Evolutionary conservation across 2,113 vertebrate species (phyloP), one percentile per base, ranked within the genome.

Genomic region (Colinus virginianus): DNA sequence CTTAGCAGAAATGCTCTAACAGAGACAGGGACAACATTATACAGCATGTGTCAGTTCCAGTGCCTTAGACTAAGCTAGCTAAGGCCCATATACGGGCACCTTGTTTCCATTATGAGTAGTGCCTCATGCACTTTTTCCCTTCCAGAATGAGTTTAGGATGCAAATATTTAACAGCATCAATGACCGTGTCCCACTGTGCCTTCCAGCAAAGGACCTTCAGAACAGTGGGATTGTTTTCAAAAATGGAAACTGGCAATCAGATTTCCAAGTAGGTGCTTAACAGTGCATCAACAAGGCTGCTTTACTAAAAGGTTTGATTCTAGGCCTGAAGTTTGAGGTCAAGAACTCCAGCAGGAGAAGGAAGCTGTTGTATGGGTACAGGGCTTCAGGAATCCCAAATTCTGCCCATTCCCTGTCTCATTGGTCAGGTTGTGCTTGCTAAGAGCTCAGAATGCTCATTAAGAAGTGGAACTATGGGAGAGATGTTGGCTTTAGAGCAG

Each of bases 361-460:
- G 59, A 68, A 91, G 82, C 22, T 42, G 49, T 0, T 0, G 43
- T 72, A 69, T 85, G 79, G 83, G 90, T 70, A 76, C 70, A 66
- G 46, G n/a, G 53, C 45, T 63, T 22, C 84, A 70, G 55, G 36
- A 85, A 62, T 12, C 1, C 8, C 34, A 48, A 87, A 81, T 84
- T 85, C 92, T 94, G 79, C 71, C 71, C 56, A 34, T 88, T 93
- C 38, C 56, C 56, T 83, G 82, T 90, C 78, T 95, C 78, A 87
- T 77, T 77, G 68, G 82, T 79, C 82, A 91, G 63, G 43, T 21
- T 55, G 68, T 22, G 38, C 87, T 90, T 75, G 86, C 82, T 49
- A 74, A 67, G 69, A 84, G 40, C 51, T 59, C 64, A 68, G 76
- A 80, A 90, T 90, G 34, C 79, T 94, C 61, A 74, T 87, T 93